Percentiles rank a stretch among this genome's conserved stretches.
Evolutionary conservation across 2,113 vertebrate genomes (phyloP).

Genomic region (Sorex araneus): DNA sequence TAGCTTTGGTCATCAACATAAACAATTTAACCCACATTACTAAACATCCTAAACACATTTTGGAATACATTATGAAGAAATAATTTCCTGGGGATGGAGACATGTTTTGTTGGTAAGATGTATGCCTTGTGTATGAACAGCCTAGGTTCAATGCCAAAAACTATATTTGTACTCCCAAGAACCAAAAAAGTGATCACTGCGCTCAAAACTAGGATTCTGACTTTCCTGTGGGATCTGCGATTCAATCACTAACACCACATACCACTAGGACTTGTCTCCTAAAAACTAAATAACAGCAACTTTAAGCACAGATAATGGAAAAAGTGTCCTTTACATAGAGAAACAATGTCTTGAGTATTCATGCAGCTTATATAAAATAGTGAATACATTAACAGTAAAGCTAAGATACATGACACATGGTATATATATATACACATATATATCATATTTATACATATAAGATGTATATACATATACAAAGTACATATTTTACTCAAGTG

Average conservation of each 20-base stretch:
- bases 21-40: conserved; percentile 15
- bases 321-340: neutral
- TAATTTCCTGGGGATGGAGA: too few relatives aligned
- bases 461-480: neutral
- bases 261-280: too few relatives aligned
- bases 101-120: too few relatives aligned
- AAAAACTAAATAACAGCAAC: neutral
- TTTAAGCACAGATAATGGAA: neutral
- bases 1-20: neutral
- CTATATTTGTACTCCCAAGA: too few relatives aligned
- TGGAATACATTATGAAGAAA: neutral
- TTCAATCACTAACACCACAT: too few relatives aligned
- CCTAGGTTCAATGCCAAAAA: too few relatives aligned
- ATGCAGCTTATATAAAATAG: neutral
- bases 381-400: neutral
- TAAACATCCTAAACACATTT: conserved; percentile 23
- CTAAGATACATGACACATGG: neutral
- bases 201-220: too few relatives aligned
- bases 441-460: too few relatives aligned
- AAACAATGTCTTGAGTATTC: conserved; percentile 22
- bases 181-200: too few relatives aligned
- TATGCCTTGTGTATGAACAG: too few relatives aligned
- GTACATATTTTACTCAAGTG: neutral
- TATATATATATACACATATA: too few relatives aligned
- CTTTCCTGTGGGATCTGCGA: too few relatives aligned